phyloP scores from a whole-genome alignment of 2,888 invertebrate genomes.

The Chloroclysta siterata region DNA sequence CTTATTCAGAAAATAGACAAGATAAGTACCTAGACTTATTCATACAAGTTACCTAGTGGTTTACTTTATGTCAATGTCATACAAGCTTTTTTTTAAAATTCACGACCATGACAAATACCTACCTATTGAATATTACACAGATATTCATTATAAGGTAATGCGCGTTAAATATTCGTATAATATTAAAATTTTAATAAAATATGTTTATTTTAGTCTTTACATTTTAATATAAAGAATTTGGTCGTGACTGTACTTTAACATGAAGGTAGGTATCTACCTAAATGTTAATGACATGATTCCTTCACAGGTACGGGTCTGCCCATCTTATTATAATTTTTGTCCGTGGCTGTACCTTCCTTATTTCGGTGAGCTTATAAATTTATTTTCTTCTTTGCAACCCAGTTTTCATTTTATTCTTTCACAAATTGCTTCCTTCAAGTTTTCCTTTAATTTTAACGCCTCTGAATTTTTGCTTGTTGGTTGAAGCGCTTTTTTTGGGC shows the following conservation, averaged over 20 bases:
- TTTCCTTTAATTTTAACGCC: conserved; percentile 27
- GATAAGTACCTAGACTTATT: no score
- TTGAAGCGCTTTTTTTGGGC: not conserved
- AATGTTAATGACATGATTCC: conserved; percentile 44
- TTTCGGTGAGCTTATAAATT: conserved; percentile 42
- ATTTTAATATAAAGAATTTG: conserved; percentile 24
- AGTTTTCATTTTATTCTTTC: conserved; percentile 32
- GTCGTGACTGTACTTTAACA: conserved; percentile 40
- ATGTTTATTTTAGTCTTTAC: not conserved
- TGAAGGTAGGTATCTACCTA: conserved; percentile 8
- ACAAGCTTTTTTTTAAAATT: no score
- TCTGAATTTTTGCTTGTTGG: conserved; percentile 8
- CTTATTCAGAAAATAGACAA: not conserved
- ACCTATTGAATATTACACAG: no score
- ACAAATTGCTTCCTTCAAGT: conserved; percentile 38
- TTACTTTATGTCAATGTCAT: no score
- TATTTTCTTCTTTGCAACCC: conserved; percentile 36
- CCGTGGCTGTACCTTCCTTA: conserved; percentile 41
- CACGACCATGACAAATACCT: no score
- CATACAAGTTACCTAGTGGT: no score
- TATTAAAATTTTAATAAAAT: no score
- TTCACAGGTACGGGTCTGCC: conserved; percentile 35
- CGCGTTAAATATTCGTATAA: no score
- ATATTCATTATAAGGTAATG: no score
- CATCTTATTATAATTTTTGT: conserved; percentile 45